Evolutionary conservation across 1,140 invertebrate genomes (phyloP), one percentile per base, ranked within the genome.

Genomic region (Atta texana): DNA sequence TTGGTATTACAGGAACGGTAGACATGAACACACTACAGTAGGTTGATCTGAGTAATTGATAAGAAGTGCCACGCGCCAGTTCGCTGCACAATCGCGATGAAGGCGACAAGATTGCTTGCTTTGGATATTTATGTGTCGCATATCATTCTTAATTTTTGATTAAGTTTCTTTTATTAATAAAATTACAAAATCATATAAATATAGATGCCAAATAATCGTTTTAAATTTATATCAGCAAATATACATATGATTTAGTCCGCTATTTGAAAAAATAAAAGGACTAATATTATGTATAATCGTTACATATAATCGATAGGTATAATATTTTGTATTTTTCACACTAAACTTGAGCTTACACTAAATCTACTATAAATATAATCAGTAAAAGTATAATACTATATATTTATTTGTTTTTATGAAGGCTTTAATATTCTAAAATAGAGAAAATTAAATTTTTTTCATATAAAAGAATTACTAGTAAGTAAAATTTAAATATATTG

Each of bases 11-110:
- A 61, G 75, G 64, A 80, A 78, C 63, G 74, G 44, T 76, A 55
- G 49, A 78, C 57, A 87, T 81, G 75, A 34, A 76, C 88, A 63
- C 59, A 85, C 71, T 39, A 76, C 84, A 72, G 90, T 88, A 86
- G 85, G 74, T 87, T 88, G 92, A 84, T 87, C 68, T 76, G 55
- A 71, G 66, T 92, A 91, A 94, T 93, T 93, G 93, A 93, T 94
- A 94, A 92, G 77, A 92, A 92, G 57, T 82, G 92, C 90, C 92
- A 92, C 92, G 92, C 88, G 92, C 86, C 91, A 31, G 53, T 87
- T 72, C 68, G n/a, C 81, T 69, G 80, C 69, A 85, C 77, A 85
- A 88, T 89, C 74, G 80, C 88, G 63, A 86, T 86, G 86, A 91
- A 89, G 88, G 86, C 81, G 86, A 90, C 86, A 80, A 72, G 87